Base-by-base conservation (phyloP, 2,797 vertebrate species). In the Glyptemys insculpta region DNA sequence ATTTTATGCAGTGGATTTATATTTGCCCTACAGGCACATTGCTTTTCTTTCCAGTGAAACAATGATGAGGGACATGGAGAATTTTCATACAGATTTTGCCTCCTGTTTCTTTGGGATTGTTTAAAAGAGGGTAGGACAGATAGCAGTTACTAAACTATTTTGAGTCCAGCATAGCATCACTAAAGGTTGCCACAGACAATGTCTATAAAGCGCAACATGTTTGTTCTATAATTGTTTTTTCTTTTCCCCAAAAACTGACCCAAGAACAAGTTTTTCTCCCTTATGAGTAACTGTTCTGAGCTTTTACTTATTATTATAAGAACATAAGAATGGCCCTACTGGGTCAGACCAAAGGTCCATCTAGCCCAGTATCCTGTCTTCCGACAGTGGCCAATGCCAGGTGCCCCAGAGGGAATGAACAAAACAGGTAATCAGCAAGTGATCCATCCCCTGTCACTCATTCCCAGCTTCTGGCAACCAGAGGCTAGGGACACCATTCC, bases 221-320 rank as follows among this genome's bases (percentile, higher is more conserved):
- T 96, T 89, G 84, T 94, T 92, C 90, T 94, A 85, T 96, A 96
- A 96, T 97, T 97, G 95, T 15, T 96, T 97, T 95, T 95, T 94
- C 92, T 96, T 95, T 83, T 78, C 83, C 94, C 83, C 92, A 93
- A 91, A 92, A 96, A 95, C 91, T 91, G 94, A 91, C 81, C 81
- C 89, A 91, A 97, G 95, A 97, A 95, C 94, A 86, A 91, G 68
- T 83, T 96, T 90, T 92, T 86, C 88, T 97, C 97, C 96, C 96
- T 92, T 87, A 94, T 91, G 95, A 96, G 93, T 93, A 92, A 59
- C 92, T 95, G 86, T 87, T 86, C 92, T 95, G 91, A 95, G 88
- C 54, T 94, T 95, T 96, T 95, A 95, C 98, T 98, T 98, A 98
- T 98, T 98, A 98, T 98, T 97, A 97, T 50, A 50, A 16, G 50